These are phyloP conservation scores for Atractosteus spatula DNA, from an alignment of 2,113 vertebrate species.

Conservation along the genomic window DNA sequence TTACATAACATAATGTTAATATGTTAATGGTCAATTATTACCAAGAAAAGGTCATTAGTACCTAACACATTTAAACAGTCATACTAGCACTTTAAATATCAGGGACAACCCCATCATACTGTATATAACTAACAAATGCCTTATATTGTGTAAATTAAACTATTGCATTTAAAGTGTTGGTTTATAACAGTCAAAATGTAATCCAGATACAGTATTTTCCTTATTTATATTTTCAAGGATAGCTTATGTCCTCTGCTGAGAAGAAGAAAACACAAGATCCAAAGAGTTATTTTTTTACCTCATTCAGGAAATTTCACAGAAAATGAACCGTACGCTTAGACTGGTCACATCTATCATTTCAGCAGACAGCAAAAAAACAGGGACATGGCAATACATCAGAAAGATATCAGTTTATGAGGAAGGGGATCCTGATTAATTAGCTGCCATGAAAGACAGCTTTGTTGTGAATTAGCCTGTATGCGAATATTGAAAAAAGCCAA, in stretches of 20 bases:
- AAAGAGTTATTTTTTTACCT: constrained; percentile 2
- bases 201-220: not conserved
- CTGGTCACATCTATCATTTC: constrained; percentile 4
- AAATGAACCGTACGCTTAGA: not conserved
- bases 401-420: not conserved
- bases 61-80: no score
- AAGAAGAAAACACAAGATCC: not conserved
- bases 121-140: no score
- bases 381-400: not conserved
- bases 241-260: not conserved
- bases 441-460: not conserved
- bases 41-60: no score
- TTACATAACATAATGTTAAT: no score
- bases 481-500: not conserved
- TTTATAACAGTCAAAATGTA: not conserved
- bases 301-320: not conserved
- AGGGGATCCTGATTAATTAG: not conserved
- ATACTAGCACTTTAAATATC: no score
- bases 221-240: not conserved
- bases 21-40: no score
- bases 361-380: not conserved
- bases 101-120: not conserved
- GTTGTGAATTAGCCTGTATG: not conserved
- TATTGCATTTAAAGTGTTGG: not conserved
- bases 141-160: no score